Evolutionary conservation across 2,888 invertebrate genomes (phyloP).

Genomic region (Kryphioiulus occultus): DNA sequence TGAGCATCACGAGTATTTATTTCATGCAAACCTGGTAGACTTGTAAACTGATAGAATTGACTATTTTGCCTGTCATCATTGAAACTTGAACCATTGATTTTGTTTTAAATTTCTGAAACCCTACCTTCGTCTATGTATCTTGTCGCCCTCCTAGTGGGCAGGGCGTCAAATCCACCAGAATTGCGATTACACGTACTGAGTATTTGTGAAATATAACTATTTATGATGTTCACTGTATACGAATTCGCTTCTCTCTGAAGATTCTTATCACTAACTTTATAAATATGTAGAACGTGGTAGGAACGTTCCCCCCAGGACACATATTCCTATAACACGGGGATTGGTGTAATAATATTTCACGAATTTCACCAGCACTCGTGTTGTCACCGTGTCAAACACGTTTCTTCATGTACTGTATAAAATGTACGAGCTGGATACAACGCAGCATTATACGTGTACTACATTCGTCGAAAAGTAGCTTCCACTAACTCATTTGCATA

Average conservation of each 20-base stretch:
- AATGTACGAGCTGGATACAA: not conserved
- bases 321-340: not conserved
- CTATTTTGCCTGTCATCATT: too few species aligned
- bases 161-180: not conserved
- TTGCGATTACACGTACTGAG: not conserved
- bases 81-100: not conserved
- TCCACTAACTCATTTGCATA: not conserved
- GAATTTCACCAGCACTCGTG: not conserved
- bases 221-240: not conserved
- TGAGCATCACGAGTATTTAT: too few species aligned
- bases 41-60: too few species aligned
- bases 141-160: not conserved
- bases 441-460: not conserved
- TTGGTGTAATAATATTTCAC: not conserved
- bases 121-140: not conserved
- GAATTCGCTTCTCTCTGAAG: not conserved
- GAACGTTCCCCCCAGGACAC: not conserved
- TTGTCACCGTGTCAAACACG: constrained; percentile 26
- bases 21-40: too few species aligned
- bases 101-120: not conserved
- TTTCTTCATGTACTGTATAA: not conserved
- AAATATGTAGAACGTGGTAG: constrained; percentile 18
- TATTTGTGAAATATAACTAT: not conserved
- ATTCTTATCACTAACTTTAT: not conserved
- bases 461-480: not conserved